A percentile compares a stretch with the other conserved stretches of the same genome.
Evolutionary conservation across 2,797 vertebrate genomes (phyloP).

Genomic region (Okamejei kenojei): DNA sequence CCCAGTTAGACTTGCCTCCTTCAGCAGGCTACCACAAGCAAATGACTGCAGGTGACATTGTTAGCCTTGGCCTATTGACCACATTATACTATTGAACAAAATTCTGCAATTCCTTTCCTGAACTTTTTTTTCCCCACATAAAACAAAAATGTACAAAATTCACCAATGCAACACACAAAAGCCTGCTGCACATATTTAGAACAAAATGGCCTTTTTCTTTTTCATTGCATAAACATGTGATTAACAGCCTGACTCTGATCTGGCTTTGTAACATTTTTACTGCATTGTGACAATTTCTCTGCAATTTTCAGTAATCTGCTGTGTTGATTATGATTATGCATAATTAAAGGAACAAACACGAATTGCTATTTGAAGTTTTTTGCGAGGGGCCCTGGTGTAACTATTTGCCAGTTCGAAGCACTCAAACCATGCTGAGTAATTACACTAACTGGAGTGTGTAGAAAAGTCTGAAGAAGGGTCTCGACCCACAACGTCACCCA

Average conservation of each 20-base stretch:
- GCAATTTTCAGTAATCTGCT: constrained; percentile 32
- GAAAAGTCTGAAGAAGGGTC: too few species aligned
- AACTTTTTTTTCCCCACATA: too few species aligned
- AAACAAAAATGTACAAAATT: background rate
- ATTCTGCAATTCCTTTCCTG: background rate
- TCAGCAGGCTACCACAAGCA: constrained; percentile 2
- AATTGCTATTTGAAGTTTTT: constrained; percentile 33
- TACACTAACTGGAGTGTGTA: constrained; percentile 37
- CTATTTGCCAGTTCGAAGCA: constrained; percentile 31
- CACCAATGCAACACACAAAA: background rate
- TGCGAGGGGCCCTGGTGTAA: constrained; percentile 20
- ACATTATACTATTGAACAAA: background rate
- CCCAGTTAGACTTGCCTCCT: constrained; percentile 1
- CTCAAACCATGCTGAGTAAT: constrained; percentile 37
- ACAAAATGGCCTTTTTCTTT: background rate
- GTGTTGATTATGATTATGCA: constrained; percentile 33
- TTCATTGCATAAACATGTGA: background rate
- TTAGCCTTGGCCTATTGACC: background rate
- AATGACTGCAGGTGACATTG: background rate
- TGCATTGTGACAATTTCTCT: background rate
- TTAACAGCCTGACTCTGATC: background rate
- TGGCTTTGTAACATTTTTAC: background rate
- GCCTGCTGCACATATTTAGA: background rate
- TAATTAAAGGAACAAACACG: constrained; percentile 23
- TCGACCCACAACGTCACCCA: too few species aligned